Base-by-base conservation (phyloP, 2,797 vertebrate species). In the Menidia menidia region DNA sequence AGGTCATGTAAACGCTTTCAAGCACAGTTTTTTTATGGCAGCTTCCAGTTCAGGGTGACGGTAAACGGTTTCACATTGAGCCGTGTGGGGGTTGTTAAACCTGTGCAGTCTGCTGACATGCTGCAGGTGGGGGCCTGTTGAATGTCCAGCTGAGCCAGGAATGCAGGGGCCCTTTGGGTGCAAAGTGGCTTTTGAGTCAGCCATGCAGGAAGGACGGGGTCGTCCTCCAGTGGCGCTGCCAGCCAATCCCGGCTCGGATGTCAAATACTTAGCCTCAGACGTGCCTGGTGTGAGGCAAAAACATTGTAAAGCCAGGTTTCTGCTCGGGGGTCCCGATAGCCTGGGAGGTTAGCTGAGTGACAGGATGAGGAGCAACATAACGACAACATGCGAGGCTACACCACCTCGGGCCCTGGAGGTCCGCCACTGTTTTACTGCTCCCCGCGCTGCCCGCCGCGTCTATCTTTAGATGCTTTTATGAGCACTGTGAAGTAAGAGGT, bases 141-240 rank as follows among this genome's bases (percentile, higher is more conserved):
- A 85, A 78, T 71, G 75, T 92, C 89, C 90, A 90, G 89, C 90
- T 89, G 87, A 87, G 85, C 15, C 78, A 81, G 89, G 92, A 92
- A 93, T 92, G 89, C 44, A 59, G 77, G 83, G 81, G 74, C 82
- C 87, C 73, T 85, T 62, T 73, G 81, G 85, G 81, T 47, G 67
- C 44, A 15, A 61, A 66, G 73, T 66, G 72, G 65, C 73, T 30
- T 25, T 25, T 31, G 67, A 47, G 66, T 76, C 69, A 53, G 19
- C 50, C 6, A n/a, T 56, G 57, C 43, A 59, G 60, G 57, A 71
- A 50, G 44, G 50, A 77, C 30, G 32, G 4, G 51, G 52, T 35
- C 83, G 16, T 75, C 47, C 39, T 47, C 2, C 52, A 16, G 51
- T 50, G 44, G 15, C 35, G 7, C 18, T 14, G 43, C 19, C 32